Conservation (phyloP, 2,797 vertebrate species). For the Notamacropus eugenii region DNA sequence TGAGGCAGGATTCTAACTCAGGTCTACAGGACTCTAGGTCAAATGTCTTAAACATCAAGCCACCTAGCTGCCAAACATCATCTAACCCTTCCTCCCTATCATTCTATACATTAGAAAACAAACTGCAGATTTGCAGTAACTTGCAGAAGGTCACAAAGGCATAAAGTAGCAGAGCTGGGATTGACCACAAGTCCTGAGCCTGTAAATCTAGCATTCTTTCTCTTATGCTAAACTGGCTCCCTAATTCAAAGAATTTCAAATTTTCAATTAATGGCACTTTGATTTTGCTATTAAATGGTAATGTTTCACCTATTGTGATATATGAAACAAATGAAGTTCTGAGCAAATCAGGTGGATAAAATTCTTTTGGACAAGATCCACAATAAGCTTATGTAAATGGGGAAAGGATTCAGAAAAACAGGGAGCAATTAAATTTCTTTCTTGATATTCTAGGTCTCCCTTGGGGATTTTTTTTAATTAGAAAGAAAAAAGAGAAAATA, state of each 20-base stretch:
- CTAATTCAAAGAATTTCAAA: neutral
- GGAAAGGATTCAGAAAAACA: neutral
- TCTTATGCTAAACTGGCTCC: neutral
- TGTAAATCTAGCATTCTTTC: neutral
- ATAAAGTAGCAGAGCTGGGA: neutral
- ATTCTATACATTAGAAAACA: neutral
- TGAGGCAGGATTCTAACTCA: neutral
- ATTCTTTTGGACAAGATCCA: conserved; percentile 50
- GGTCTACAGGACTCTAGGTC: neutral
- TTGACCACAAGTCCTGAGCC: neutral
- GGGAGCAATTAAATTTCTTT: neutral
- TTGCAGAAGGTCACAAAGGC: neutral
- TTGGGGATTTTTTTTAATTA: conserved; percentile 5
- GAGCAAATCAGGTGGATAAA: conserved; percentile 51
- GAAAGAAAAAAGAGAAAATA: neutral
- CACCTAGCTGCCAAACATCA: neutral
- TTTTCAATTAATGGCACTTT: conserved; percentile 49
- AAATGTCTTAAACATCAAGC: neutral
- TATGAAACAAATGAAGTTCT: conserved; percentile 42
- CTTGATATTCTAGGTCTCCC: neutral
- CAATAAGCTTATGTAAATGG: conserved; percentile 24
- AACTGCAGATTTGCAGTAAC: neutral
- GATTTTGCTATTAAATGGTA: conserved; percentile 49
- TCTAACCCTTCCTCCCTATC: neutral
- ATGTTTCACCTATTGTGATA: conserved; percentile 5